Evolutionary conservation across 2,888 invertebrate genomes (phyloP).

Genomic region (Oligia latruncula): DNA sequence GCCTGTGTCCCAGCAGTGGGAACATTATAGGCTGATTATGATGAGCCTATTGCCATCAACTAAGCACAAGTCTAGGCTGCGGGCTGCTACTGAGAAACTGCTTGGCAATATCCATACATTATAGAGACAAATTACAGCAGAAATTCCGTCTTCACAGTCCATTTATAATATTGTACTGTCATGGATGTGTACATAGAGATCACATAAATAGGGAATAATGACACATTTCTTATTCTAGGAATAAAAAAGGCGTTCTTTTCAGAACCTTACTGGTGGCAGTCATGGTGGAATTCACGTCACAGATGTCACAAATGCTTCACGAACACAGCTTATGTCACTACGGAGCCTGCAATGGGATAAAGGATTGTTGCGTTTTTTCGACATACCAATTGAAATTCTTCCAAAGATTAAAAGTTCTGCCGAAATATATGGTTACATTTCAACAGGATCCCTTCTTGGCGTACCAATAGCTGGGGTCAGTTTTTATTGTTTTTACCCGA

Average conservation of each 20-base stretch:
- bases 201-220: not conserved
- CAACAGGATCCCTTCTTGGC: constrained; percentile 93
- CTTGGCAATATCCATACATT: not conserved
- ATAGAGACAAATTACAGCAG: not conserved
- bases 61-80: not conserved
- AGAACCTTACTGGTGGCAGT: constrained; percentile 91
- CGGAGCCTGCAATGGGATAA: constrained; percentile 97
- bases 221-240: not conserved
- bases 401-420: constrained; percentile 97
- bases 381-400: constrained; percentile 95
- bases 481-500: constrained; percentile 62
- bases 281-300: constrained; percentile 94
- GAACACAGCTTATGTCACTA: constrained; percentile 98
- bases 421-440: constrained; percentile 96
- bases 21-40: too few relatives aligned
- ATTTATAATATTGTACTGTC: not conserved
- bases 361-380: constrained; percentile 96
- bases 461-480: constrained; percentile 96
- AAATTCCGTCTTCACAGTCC: not conserved
- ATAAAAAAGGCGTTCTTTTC: constrained; percentile 50
- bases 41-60: not conserved
- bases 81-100: not conserved
- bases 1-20: too few relatives aligned
- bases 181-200: not conserved
- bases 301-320: constrained; percentile 99